Conservation (phyloP, 2,797 vertebrate species). For the Xyrichtys novacula region DNA sequence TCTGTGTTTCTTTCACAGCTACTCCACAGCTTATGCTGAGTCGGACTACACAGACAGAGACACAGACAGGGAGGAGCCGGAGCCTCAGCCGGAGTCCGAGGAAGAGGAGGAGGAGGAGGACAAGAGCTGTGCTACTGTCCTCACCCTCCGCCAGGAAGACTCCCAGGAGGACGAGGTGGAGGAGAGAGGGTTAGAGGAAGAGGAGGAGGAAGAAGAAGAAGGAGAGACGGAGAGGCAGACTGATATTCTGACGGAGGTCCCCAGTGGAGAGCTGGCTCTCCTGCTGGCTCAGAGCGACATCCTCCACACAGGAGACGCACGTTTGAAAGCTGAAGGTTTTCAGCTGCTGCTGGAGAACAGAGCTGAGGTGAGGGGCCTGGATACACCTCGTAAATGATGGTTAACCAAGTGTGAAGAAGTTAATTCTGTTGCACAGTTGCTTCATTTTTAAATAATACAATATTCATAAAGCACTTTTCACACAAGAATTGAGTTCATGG, state of each 20-base stretch:
- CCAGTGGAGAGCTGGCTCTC: conserved; percentile 85
- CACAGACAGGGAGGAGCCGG: conserved; percentile 87
- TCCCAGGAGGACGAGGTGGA: conserved; percentile 82
- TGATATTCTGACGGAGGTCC: conserved; percentile 51
- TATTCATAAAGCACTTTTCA: too few relatives aligned
- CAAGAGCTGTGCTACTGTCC: conserved; percentile 90
- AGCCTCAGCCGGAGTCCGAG: conserved; percentile 82
- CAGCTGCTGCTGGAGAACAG: conserved; percentile 90
- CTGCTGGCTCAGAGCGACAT: conserved; percentile 90
- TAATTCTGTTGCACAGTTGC: too few relatives aligned
- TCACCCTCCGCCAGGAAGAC: conserved; percentile 82
- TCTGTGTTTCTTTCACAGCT: conserved; percentile 82
- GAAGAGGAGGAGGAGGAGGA: conserved; percentile 87
- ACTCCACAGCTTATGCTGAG: conserved; percentile 93
- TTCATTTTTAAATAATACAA: too few relatives aligned
- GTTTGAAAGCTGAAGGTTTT: conserved; percentile 87
- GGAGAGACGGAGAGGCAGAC: conserved; percentile 6
- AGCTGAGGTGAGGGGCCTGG: conserved; percentile 82
- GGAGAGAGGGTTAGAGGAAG: conserved; percentile 20
- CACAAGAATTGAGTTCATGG: too few relatives aligned
- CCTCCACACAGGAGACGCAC: conserved; percentile 85
- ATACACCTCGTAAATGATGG: too few relatives aligned
- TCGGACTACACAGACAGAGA: conserved; percentile 92
- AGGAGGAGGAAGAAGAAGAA: conserved; percentile 8
- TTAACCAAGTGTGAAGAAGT: too few relatives aligned